A percentile compares a stretch with the other conserved stretches of the same genome.
These are phyloP conservation scores for Cylloceria caligata DNA, from an alignment of 2,888 invertebrate species.

Conservation along the genomic window DNA sequence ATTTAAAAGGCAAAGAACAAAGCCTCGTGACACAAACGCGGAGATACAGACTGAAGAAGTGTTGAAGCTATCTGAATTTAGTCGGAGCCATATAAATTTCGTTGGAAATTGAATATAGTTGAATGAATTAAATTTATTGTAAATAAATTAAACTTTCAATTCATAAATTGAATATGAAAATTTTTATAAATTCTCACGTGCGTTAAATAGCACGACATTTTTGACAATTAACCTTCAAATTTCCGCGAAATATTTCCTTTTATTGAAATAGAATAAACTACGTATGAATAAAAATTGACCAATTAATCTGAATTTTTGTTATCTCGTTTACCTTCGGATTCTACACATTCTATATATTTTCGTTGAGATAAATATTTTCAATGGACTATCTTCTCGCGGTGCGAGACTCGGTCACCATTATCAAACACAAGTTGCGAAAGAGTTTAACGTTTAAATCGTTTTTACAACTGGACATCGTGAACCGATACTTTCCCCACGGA, in stretches of 20 bases:
- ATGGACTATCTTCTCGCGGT: background rate
- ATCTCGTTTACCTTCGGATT: background rate
- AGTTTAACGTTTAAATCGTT: slow-evolving; percentile 3
- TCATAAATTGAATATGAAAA: background rate
- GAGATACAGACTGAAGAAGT: too few species aligned
- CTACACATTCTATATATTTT: slow-evolving; percentile 8
- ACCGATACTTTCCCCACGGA: slow-evolving; percentile 8
- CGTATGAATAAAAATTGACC: background rate
- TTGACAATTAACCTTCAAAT: background rate
- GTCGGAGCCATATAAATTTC: too few species aligned
- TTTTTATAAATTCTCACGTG: background rate
- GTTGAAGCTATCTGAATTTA: too few species aligned
- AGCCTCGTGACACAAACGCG: slow-evolving; percentile 7
- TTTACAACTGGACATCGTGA: slow-evolving; percentile 1
- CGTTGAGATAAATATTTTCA: slow-evolving; percentile 22
- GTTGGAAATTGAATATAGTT: too few species aligned
- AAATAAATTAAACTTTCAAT: background rate
- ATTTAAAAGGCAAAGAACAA: slow-evolving; percentile 26
- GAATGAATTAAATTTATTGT: background rate
- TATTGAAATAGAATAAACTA: background rate
- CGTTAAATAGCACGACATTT: background rate
- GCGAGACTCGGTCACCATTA: background rate
- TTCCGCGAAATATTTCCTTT: background rate
- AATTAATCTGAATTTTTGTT: background rate
- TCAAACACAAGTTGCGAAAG: background rate